Percentiles rank a stretch among this genome's conserved stretches.
These are phyloP conservation scores for Hystrix cristata DNA, from an alignment of 2,113 vertebrate species.

Conservation along the genomic window DNA sequence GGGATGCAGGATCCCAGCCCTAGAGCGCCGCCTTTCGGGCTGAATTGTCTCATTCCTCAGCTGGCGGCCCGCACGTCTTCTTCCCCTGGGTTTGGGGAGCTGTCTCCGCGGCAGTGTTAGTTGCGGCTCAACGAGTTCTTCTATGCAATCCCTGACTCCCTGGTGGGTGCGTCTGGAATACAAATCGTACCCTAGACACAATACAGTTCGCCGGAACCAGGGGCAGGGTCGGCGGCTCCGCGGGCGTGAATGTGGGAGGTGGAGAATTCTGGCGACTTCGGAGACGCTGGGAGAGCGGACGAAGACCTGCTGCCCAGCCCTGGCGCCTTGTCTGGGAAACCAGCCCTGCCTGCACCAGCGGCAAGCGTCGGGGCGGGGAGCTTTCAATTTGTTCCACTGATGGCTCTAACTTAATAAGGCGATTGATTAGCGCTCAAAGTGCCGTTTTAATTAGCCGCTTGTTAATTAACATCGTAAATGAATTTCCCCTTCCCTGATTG, in stretches of 20 bases:
- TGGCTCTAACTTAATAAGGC: slow-evolving; percentile 90
- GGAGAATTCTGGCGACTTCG: not conserved
- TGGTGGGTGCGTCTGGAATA: not conserved
- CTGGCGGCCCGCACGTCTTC: not conserved
- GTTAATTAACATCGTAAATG: slow-evolving; percentile 92
- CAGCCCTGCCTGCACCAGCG: slow-evolving; percentile 51
- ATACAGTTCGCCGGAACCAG: not conserved
- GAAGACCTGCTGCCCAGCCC: slow-evolving; percentile 66
- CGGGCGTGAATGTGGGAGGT: not conserved
- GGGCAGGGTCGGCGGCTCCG: not conserved
- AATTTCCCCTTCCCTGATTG: slow-evolving; percentile 89
- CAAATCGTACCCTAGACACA: not conserved
- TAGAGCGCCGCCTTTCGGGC: slow-evolving; percentile 62
- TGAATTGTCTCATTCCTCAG: not conserved
- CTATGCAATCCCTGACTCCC: not conserved
- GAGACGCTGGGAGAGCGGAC: slow-evolving; percentile 45
- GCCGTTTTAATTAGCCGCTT: slow-evolving; percentile 93
- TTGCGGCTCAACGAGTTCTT: not conserved
- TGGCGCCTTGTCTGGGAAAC: not conserved
- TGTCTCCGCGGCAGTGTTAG: not conserved
- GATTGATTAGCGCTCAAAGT: slow-evolving; percentile 94
- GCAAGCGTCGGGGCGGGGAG: slow-evolving; percentile 86
- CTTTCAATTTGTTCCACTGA: slow-evolving; percentile 91
- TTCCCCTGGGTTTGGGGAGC: not conserved
- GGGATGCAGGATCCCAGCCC: not conserved